Percentiles rank a stretch among this genome's conserved stretches.
Evolutionary conservation across 2,888 invertebrate genomes (phyloP).

Genomic region (Caenorhabditis japonica): DNA sequence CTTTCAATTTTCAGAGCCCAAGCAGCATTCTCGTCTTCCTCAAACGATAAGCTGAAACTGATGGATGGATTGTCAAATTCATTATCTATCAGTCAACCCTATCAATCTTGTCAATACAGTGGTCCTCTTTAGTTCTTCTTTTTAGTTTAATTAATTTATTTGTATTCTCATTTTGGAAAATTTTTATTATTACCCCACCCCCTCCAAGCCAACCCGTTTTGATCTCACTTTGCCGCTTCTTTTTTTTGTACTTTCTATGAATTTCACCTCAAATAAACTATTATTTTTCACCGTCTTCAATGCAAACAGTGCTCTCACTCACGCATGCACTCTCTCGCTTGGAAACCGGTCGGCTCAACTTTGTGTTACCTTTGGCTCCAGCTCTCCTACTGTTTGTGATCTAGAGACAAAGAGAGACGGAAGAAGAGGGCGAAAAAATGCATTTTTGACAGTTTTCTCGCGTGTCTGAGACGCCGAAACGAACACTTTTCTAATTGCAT

Average conservation of each 20-base stretch:
- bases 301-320: not conserved
- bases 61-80: conserved; percentile 19
- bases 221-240: not conserved
- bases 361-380: conserved; percentile 31
- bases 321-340: not conserved
- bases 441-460: conserved; percentile 32
- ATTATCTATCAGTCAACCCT: conserved; percentile 9
- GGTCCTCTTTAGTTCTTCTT: conserved; percentile 22
- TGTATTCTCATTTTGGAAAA: no score
- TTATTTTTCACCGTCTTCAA: not conserved
- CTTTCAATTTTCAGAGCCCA: conserved; percentile 27
- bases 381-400: conserved; percentile 18
- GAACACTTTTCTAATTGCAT: conserved; percentile 22
- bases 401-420: no score
- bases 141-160: no score
- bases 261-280: not conserved
- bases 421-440: no score
- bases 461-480: no score
- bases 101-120: conserved; percentile 20
- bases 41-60: conserved; percentile 18
- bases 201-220: no score
- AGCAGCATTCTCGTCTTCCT: conserved; percentile 16
- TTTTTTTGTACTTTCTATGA: not conserved
- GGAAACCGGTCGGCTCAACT: conserved; percentile 35
- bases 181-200: no score